Percentiles rank a stretch among this genome's conserved stretches.
These are phyloP conservation scores for Gonatopus flavifemur DNA, from an alignment of 1,140 invertebrate genomes.

Conservation along the genomic window DNA sequence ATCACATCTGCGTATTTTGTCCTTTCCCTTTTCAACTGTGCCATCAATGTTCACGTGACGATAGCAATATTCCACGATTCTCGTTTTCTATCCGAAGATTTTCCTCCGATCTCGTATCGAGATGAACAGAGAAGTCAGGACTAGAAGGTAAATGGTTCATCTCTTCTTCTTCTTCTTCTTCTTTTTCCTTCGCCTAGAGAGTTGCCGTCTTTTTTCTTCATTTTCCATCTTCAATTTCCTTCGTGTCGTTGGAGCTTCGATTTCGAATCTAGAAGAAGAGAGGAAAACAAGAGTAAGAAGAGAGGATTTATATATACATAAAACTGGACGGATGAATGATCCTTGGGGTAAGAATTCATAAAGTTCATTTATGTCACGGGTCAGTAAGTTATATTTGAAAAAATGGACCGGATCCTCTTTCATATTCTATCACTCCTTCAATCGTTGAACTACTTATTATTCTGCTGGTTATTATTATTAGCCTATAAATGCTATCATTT, in stretches of 20 bases:
- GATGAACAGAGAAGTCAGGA: too few species aligned
- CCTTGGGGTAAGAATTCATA: constrained; percentile 32
- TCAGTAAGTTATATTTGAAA: constrained; percentile 32
- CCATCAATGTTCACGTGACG: constrained; percentile 13
- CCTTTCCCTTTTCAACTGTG: too few species aligned
- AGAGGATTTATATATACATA: too few species aligned
- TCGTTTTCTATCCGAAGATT: constrained; percentile 29
- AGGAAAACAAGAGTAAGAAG: background rate
- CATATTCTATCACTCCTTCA: background rate
- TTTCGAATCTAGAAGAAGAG: constrained; percentile 9
- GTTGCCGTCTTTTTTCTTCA: constrained; percentile 10
- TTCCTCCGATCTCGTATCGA: constrained; percentile 29
- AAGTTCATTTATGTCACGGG: constrained; percentile 38
- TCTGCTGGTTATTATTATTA: too few species aligned
- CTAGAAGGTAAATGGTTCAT: constrained; percentile 24
- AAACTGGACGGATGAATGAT: constrained; percentile 29
- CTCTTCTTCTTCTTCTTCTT: background rate
- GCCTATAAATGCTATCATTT: too few species aligned
- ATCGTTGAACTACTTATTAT: constrained; percentile 1
- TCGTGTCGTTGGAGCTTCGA: constrained; percentile 14
- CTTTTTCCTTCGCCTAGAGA: background rate
- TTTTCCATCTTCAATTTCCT: constrained; percentile 30
- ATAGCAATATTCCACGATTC: constrained; percentile 28
- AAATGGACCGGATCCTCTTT: background rate
- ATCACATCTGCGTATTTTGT: too few species aligned